Evolutionary conservation across 2,113 vertebrate species (phyloP).

Genomic region (Marmota flaviventris): DNA sequence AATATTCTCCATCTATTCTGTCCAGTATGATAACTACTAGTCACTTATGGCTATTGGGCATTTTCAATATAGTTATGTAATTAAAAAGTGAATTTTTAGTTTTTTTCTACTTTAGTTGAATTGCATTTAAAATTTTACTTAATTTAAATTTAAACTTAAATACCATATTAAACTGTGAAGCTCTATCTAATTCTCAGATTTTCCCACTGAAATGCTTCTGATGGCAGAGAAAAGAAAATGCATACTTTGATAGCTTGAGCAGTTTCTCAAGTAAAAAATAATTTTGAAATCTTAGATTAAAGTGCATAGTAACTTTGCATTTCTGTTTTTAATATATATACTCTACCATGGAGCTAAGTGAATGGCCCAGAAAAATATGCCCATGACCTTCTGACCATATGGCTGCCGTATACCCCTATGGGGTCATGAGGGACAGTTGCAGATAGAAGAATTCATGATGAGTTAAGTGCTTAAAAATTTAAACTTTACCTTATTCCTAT

Average conservation of each 20-base stretch:
- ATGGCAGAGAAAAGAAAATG: conserved; percentile 45
- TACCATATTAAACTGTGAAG: not conserved
- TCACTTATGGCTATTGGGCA: not conserved
- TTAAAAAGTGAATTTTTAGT: conserved; percentile 19
- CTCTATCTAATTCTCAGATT: conserved; percentile 15
- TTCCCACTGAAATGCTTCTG: not conserved
- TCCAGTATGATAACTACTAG: not conserved
- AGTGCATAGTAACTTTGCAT: not conserved
- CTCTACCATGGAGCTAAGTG: not conserved
- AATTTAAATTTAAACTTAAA: conserved; percentile 42
- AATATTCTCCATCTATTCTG: not conserved
- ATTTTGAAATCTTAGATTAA: conserved; percentile 41
- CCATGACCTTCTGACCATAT: not conserved
- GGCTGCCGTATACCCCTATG: not conserved
- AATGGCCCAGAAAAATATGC: not conserved
- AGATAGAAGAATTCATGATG: not conserved
- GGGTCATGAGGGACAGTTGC: not conserved
- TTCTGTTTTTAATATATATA: not conserved
- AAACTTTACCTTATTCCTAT: conserved; percentile 62
- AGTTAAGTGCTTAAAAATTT: not conserved
- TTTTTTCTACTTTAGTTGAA: not conserved
- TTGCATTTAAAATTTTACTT: not conserved
- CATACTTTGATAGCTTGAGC: not conserved
- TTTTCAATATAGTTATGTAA: not conserved
- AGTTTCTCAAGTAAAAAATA: conserved; percentile 18